Conservation (phyloP, 1,140 invertebrate genomes). For the Cydia splendana region DNA sequence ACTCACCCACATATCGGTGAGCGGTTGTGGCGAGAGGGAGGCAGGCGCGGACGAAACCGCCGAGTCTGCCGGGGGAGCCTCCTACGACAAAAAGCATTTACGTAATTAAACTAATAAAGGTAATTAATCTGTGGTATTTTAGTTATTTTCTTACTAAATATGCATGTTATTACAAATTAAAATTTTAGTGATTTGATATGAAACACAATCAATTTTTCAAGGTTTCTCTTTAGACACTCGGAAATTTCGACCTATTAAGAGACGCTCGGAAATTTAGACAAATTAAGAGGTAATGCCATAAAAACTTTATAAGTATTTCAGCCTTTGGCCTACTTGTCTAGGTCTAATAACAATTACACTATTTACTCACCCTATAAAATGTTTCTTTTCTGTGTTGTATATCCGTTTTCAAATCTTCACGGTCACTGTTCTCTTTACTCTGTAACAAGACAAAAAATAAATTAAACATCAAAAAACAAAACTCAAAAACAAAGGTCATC, state of each 20-base stretch:
- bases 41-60: constrained; percentile 77
- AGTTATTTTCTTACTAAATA: too few relatives aligned
- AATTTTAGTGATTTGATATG: too few relatives aligned
- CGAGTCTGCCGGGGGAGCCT: constrained; percentile 76
- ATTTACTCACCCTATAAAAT: constrained; percentile 67
- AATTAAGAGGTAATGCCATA: too few relatives aligned
- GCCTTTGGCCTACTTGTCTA: too few relatives aligned
- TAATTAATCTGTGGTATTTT: neutral
- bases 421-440: constrained; percentile 72
- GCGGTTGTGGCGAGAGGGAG: constrained; percentile 77
- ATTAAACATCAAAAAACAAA: neutral
- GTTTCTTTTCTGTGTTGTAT: constrained; percentile 77
- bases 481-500: neutral
- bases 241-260: too few relatives aligned
- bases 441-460: constrained; percentile 59
- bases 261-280: too few relatives aligned
- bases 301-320: too few relatives aligned
- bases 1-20: constrained; percentile 78
- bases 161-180: too few relatives aligned
- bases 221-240: too few relatives aligned
- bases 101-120: neutral
- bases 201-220: too few relatives aligned
- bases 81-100: constrained; percentile 51
- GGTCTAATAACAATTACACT: too few relatives aligned
- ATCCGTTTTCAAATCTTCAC: constrained; percentile 74